Conservation (phyloP, 2,113 vertebrate genomes). For the Ophthalmolycus amberensis region DNA sequence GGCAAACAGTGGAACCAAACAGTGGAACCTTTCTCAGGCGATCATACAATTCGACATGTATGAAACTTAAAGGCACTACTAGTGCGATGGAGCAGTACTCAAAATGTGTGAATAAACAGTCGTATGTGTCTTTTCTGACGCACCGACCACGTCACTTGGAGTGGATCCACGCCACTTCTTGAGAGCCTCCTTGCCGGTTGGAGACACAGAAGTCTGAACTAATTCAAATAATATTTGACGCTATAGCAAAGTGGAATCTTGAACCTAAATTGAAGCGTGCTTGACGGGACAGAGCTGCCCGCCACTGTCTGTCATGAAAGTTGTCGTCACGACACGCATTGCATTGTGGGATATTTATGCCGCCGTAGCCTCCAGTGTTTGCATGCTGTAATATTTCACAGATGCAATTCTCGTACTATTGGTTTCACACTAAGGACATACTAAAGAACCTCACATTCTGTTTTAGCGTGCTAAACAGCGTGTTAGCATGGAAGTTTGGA, state of each 20-base stretch:
- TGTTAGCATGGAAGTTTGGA: not conserved
- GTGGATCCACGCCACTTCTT: too few species aligned
- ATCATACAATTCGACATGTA: not conserved
- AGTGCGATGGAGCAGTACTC: not conserved
- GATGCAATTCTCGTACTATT: not conserved
- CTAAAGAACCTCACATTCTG: not conserved
- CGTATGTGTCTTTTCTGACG: not conserved
- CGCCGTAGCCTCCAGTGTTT: not conserved
- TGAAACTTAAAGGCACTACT: not conserved
- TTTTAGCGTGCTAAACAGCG: not conserved
- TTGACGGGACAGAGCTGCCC: too few species aligned
- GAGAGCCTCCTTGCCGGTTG: too few species aligned
- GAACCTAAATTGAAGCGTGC: not conserved
- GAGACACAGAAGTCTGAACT: not conserved
- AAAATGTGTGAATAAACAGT: not conserved
- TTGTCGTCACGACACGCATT: not conserved
- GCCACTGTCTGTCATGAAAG: too few species aligned
- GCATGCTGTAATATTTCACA: not conserved
- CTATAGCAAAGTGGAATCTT: not conserved
- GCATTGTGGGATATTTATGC: not conserved
- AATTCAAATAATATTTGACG: not conserved
- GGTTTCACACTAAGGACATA: not conserved
- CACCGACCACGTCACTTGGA: too few species aligned
- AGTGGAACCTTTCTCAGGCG: too few species aligned
- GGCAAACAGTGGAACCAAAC: too few species aligned